Evolutionary conservation across 1,140 invertebrate genomes (phyloP), one percentile per base, ranked within the genome.

Genomic region (Pseudomyrmex concolor): DNA sequence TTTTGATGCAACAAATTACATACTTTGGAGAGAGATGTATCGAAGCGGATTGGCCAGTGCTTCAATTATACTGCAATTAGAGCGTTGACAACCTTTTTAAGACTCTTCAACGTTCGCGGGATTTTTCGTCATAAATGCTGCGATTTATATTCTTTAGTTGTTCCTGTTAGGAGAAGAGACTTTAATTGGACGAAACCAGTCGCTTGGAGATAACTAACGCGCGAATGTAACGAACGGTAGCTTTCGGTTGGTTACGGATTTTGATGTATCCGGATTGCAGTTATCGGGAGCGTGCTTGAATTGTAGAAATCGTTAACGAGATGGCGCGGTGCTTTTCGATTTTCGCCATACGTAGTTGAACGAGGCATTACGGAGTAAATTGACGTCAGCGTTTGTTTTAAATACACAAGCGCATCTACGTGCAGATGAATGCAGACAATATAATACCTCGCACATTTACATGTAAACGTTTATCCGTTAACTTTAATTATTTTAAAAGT

Each of bases 121-220:
- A 68, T 71, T 71, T 80, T 72, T 71, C 57, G 10, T 17, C 15
- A n/a, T 68, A 70, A 70, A 34, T 15, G 43, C 45, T 57, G 64
- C 55, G 84, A 51, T 62, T 70, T 60, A 50, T 48, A 55, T 62
- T 72, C 68, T 74, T 82, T 45, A 71, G 70, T 63, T 51, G 3
- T 10, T 57, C 54, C 71, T 43, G 59, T 82, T 85, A 64, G 63
- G 12, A 25, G 1, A 64, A 63, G 12, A 25, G 1, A 55, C 45
- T 72, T 86, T 87, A 86, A 87, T 87, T 86, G 78, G 78, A 77
- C 64, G 48, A 67, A 77, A 81, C 12, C 62, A 34, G 9, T 62
- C 51, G 60, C 60, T 81, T 19, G 73, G 63, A 84, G 68, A 80
- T 80, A 68, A 50, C 51, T 68, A 54, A 71, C 59, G 25, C 50